Evolutionary conservation across 2,888 invertebrate genomes (phyloP).

Genomic region (Bombyx huttoni): DNA sequence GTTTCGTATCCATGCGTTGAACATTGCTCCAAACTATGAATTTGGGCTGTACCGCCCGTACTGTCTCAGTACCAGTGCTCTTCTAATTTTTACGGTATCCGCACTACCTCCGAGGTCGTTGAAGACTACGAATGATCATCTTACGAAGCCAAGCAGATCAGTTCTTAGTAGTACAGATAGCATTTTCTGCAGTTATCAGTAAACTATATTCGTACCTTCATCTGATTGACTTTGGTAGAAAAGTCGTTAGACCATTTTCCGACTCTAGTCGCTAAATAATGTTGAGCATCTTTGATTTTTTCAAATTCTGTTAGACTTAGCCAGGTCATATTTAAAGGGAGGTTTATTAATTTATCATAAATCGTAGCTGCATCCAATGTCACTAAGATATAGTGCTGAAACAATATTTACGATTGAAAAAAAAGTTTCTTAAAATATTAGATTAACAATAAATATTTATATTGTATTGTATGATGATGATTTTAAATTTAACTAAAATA

Average conservation of each 20-base stretch:
- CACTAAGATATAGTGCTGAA: constrained; percentile 49
- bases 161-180: too few relatives aligned
- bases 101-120: too few relatives aligned
- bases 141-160: too few relatives aligned
- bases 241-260: constrained; percentile 34
- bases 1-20: too few relatives aligned
- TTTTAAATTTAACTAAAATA: not conserved
- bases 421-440: too few relatives aligned
- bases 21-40: too few relatives aligned
- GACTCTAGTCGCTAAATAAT: constrained; percentile 39
- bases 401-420: constrained; percentile 5
- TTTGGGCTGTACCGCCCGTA: too few relatives aligned
- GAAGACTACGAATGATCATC: too few relatives aligned
- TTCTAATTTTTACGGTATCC: too few relatives aligned
- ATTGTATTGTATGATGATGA: not conserved
- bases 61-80: too few relatives aligned
- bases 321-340: constrained; percentile 52
- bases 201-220: not conserved
- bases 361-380: constrained; percentile 45
- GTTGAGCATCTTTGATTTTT: constrained; percentile 31
- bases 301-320: constrained; percentile 47
- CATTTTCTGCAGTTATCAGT: too few relatives aligned
- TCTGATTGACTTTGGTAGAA: constrained; percentile 5
- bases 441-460: too few relatives aligned
- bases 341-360: constrained; percentile 29